Percentiles rank a stretch among this genome's conserved stretches.
These are phyloP conservation scores for Alentia gelatinosa DNA, from an alignment of 2,888 invertebrate species.

Conservation along the genomic window DNA sequence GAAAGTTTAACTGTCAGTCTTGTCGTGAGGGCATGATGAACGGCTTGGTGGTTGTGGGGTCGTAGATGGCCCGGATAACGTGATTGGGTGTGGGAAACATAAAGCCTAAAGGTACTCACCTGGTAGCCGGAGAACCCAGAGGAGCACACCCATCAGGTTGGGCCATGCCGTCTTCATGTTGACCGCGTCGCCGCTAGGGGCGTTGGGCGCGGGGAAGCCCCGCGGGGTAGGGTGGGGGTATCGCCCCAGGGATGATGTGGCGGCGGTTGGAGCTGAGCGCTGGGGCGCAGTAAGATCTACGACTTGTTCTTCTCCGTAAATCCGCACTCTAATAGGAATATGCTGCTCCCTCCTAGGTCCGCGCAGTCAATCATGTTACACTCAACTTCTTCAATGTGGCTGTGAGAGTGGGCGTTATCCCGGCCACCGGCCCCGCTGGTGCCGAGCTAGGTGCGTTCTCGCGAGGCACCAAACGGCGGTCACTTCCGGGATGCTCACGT, in stretches of 20 bases:
- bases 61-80: too few relatives aligned
- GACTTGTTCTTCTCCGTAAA: background rate
- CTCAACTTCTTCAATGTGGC: background rate
- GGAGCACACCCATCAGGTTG: background rate
- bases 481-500: too few relatives aligned
- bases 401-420: too few relatives aligned
- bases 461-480: too few relatives aligned
- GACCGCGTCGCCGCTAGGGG: background rate
- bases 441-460: too few relatives aligned
- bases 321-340: background rate
- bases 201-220: background rate
- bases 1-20: too few relatives aligned
- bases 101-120: background rate
- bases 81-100: background rate
- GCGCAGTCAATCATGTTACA: background rate
- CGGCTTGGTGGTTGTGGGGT: too few relatives aligned
- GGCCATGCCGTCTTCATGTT: background rate
- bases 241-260: background rate
- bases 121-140: background rate
- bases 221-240: background rate
- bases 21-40: too few relatives aligned
- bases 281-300: background rate
- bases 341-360: conserved; percentile 2
- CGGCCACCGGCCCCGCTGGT: too few relatives aligned
- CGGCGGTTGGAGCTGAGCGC: background rate